Conservation (phyloP, 2,113 vertebrate genomes). For the Chamaetylas fuelleborni region DNA sequence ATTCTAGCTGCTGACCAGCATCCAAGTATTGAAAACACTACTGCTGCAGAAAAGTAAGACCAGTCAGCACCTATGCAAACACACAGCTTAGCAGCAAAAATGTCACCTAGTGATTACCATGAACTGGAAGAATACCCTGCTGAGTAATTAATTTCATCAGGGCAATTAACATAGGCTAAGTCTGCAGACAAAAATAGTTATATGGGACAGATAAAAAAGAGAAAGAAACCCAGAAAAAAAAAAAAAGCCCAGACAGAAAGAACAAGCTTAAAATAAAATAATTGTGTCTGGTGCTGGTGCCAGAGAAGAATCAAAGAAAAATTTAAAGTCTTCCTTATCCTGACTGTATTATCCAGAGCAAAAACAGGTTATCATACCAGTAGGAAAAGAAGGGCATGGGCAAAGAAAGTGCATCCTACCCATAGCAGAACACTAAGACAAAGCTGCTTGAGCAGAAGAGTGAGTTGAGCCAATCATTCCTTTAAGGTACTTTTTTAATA, state of each 20-base stretch:
- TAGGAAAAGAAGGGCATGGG: background rate
- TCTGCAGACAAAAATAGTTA: background rate
- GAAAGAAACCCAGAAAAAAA: background rate
- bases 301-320: background rate
- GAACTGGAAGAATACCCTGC: background rate
- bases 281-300: background rate
- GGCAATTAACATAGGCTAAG: constrained; percentile 16
- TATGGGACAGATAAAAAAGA: background rate
- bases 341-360: background rate
- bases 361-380: background rate
- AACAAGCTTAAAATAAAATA: background rate
- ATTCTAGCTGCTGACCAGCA: constrained; percentile 5
- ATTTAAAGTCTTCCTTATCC: background rate
- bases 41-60: background rate
- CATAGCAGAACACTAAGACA: background rate
- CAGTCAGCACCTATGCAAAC: constrained; percentile 41
- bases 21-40: constrained; percentile 3
- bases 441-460: background rate
- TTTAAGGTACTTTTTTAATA: background rate
- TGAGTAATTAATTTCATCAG: constrained; percentile 6
- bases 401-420: background rate
- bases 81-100: constrained; percentile 20
- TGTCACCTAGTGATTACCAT: background rate
- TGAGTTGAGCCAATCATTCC: background rate
- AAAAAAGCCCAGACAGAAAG: background rate